Evolutionary conservation across 1,140 invertebrate genomes (phyloP), one percentile per base, ranked within the genome.

Genomic region (Drosophila funebris): DNA sequence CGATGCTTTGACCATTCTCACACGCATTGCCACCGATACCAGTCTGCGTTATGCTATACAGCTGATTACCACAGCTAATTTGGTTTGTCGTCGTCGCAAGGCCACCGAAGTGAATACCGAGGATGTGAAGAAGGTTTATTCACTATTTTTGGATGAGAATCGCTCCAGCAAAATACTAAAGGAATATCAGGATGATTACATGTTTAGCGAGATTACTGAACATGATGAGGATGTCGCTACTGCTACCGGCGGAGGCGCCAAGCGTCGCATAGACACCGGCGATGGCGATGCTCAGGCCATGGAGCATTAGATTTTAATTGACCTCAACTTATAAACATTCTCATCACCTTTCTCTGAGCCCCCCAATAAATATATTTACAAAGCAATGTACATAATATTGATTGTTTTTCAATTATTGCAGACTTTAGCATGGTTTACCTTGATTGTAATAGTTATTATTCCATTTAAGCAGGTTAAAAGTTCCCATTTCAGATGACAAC

Each of bases 11-110:
- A 95, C 95, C 0, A 96, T 99, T 9, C 93, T 99, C 14, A 98
- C 98, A 0, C 94, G 96, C 27, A 98, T 99, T 46, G 98, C 97
- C 9, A 95, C 96, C 20, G 97, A 98, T 91, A 98, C 98, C 0
- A 98, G 98, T 2, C 93, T 99, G 1, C 94, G 98, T 77, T 99
- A 99, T 92, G 96, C 98, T n/a, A 99, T 99, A 92, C 99, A 99
- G 90, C 94, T 99, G 4, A 99, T 99, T 74, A 99, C 98, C 33
- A 97, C 97, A 0, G 96, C 99, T 0, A 97, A 96, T 85, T 94
- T 99, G 18, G 97, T 99, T 29, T 95, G 97, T 60, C 94, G 93
- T 92, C 94, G 93, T 72, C 95, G 94, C 72, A 99, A 99, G 93
- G 96, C 96, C 4, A 95, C 94, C 4, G 96, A 97, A 93, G 96